phyloP scores from a whole-genome alignment of 2,113 vertebrate genomes.

The Camelus dromedarius region DNA sequence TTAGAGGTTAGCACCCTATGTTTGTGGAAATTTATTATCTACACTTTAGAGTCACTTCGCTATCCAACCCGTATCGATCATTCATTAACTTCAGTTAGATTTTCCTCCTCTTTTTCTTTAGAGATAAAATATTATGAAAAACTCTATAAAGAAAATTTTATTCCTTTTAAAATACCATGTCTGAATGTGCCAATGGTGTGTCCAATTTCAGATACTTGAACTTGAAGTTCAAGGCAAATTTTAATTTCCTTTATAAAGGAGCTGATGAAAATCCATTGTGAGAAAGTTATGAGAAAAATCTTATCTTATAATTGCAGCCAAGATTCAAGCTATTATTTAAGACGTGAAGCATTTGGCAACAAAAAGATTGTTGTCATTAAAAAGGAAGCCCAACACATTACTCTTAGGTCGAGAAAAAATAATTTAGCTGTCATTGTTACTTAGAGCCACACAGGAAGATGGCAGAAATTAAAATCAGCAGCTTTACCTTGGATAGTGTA shows the following conservation, averaged over 20 bases:
- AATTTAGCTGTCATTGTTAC: conserved; percentile 76
- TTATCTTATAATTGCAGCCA: conserved; percentile 82
- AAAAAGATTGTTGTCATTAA: conserved; percentile 78
- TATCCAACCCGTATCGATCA: conserved; percentile 47
- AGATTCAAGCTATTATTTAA: conserved; percentile 85
- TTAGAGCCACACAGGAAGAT: conserved; percentile 60
- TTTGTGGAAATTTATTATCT: conserved; percentile 34
- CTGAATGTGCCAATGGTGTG: conserved; percentile 61
- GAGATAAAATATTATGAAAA: conserved; percentile 68
- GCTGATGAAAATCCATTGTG: conserved; percentile 81
- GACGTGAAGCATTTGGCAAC: conserved; percentile 84
- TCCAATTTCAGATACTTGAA: conserved; percentile 65
- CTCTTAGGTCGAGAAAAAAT: conserved; percentile 79
- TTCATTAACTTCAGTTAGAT: conserved; percentile 65
- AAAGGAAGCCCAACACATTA: conserved; percentile 81
- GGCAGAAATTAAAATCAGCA: conserved; percentile 66
- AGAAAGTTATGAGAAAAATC: conserved; percentile 85
- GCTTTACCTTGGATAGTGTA: not conserved
- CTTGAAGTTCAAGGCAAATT: conserved; percentile 71
- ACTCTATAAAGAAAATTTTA: conserved; percentile 38
- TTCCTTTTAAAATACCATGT: conserved; percentile 47
- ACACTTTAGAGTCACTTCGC: conserved; percentile 58
- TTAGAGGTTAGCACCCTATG: not conserved
- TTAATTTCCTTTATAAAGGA: conserved; percentile 79
- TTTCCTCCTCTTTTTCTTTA: conserved; percentile 54